These are phyloP conservation scores for Salarias fasciatus DNA, from an alignment of 2,797 vertebrate species.

Conservation along the genomic window DNA sequence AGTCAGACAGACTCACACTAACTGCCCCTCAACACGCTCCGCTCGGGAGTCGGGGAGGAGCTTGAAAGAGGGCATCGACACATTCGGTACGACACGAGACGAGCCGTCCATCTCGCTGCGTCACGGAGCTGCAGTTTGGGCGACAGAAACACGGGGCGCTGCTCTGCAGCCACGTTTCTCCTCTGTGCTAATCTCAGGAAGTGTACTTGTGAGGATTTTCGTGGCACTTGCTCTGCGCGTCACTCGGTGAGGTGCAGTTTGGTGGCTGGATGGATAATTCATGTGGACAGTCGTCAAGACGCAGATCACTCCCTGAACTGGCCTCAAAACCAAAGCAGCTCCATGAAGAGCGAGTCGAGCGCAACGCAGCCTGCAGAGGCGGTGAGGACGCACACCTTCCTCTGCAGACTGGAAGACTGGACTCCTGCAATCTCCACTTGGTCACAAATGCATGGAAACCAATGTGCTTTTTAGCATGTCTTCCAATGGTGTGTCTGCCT, in stretches of 20 bases:
- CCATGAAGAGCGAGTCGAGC: slow-evolving; percentile 1
- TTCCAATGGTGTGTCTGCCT: slow-evolving; percentile 18
- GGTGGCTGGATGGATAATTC: neutral
- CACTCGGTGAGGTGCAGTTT: slow-evolving; percentile 12
- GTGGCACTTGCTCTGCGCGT: slow-evolving; percentile 52
- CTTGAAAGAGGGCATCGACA: slow-evolving; percentile 25
- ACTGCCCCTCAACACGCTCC: slow-evolving; percentile 3
- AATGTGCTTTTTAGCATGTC: slow-evolving; percentile 15
- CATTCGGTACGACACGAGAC: slow-evolving; percentile 39
- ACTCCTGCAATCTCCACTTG: slow-evolving; percentile 11
- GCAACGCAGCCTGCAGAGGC: slow-evolving; percentile 10
- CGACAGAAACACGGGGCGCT: neutral
- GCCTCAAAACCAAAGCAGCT: slow-evolving; percentile 2
- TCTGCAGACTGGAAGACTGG: slow-evolving; percentile 12
- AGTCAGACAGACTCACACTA: slow-evolving; percentile 18
- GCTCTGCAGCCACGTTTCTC: slow-evolving; percentile 2
- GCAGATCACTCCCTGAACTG: slow-evolving; percentile 6
- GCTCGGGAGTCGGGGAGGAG: slow-evolving; percentile 11
- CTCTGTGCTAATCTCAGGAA: slow-evolving; percentile 5
- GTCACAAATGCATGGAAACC: slow-evolving; percentile 25
- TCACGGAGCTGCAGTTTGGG: slow-evolving; percentile 5
- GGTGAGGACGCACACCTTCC: slow-evolving; percentile 7
- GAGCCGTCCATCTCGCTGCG: slow-evolving; percentile 18
- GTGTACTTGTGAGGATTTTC: slow-evolving; percentile 2
- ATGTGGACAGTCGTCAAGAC: slow-evolving; percentile 13